Evolutionary conservation across 2,888 invertebrate species (phyloP), one percentile per base, ranked within the genome.

Genomic region (Conchocele bisecta): DNA sequence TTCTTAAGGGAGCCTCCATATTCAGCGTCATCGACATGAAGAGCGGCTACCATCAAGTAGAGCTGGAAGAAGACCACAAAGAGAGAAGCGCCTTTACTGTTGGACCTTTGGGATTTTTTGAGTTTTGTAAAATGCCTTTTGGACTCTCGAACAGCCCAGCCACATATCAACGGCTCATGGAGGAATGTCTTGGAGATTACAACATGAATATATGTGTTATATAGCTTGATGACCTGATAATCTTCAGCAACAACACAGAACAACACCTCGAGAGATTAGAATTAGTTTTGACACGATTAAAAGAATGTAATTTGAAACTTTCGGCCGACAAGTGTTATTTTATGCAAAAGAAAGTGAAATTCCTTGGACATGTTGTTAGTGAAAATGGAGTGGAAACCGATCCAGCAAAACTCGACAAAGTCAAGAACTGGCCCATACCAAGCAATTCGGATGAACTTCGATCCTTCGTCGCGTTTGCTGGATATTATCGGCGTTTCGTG

Each of bases 71-170:
- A 13, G 11, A n/a, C 11, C 58, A 59, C 11, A 46, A 48, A 24
- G 31, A 31, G 17, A 20, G 35, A 13, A 60, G 50, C 37, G 50
- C 60, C n/a, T 61, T 61, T 51, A 37, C 31, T 4, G 39, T 50
- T 24, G 50, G 50, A 9, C 48, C 31, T 4, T 11, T 39, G 33
- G 53, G 63, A 6, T 42, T 63, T 35, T 54, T 13, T 17, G 26
- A 53, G 1, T 53, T 33, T 33, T 22, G 24, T 3, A 63, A 6
- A 2, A 53, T 53, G 54, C 63, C 63, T 15, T 44, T 63, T 15
- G 44, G 53, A 3, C 22, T 63, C 17, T 35, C 22, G 17, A 63
- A 63, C 46, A 17, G 46, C 4, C 63, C 54, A 15, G 54, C 63
- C 1, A 54, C 63, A 15, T 54, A 53, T 26, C 63, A 63, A 22